Evolutionary conservation across 1,140 invertebrate species (phyloP).

Genomic region (Doryteuthis pealeii): DNA sequence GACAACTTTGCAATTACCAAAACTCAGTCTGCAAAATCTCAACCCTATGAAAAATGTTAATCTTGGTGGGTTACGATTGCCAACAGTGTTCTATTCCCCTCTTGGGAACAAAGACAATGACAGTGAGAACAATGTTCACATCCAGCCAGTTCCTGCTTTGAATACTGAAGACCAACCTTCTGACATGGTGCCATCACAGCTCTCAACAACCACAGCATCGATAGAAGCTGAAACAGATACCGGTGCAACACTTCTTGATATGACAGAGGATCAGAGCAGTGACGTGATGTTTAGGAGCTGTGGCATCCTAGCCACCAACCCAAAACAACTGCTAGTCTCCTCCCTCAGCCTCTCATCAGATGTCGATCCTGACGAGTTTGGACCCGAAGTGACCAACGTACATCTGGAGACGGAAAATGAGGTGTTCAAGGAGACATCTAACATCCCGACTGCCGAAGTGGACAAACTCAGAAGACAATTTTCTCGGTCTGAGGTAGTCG

Average conservation of each 20-base stretch:
- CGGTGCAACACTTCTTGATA: conserved; percentile 11
- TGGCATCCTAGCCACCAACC: conserved; percentile 45
- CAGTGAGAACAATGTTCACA: not conserved
- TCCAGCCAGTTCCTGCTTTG: too few relatives aligned
- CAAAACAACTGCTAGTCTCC: conserved; percentile 30
- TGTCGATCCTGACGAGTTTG: not conserved
- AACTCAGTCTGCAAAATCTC: conserved; percentile 23
- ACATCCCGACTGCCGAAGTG: not conserved
- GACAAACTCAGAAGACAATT: not conserved
- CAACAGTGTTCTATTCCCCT: not conserved
- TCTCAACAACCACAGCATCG: not conserved
- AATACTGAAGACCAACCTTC: not conserved
- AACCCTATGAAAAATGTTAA: conserved; percentile 22
- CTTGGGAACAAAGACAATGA: not conserved
- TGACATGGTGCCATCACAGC: not conserved
- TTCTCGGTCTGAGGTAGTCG: not conserved
- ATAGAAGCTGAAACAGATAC: conserved; percentile 22
- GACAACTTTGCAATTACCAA: conserved; percentile 19
- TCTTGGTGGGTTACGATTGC: not conserved
- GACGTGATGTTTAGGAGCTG: conserved; percentile 45
- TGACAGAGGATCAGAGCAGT: conserved; percentile 7
- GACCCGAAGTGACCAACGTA: not conserved
- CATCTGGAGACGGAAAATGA: not conserved
- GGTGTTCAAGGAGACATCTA: not conserved
- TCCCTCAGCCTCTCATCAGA: conserved; percentile 20